Percentiles rank a stretch among this genome's conserved stretches.
phyloP scores from a whole-genome alignment of 1,140 invertebrate species.

The Formica exsecta region DNA sequence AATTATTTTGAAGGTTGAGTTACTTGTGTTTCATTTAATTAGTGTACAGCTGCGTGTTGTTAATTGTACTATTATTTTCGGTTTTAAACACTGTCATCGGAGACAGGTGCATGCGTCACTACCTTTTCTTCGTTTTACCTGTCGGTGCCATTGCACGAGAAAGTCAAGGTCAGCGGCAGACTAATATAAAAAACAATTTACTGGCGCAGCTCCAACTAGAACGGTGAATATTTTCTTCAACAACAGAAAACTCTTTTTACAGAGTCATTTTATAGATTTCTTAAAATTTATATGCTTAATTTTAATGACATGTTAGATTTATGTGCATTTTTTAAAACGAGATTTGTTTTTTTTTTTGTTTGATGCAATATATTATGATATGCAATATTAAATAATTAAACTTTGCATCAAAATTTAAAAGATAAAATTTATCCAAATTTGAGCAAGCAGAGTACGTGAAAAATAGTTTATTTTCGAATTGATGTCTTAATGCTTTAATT shows the following conservation, averaged over 20 bases:
- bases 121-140: not conserved
- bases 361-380: not conserved
- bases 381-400: not conserved
- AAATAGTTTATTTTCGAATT: not conserved
- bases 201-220: not conserved
- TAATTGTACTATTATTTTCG: not conserved
- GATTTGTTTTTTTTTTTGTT: not conserved
- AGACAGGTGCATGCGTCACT: not conserved
- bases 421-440: no score
- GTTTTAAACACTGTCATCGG: not conserved
- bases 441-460: no score
- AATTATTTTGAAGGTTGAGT: not conserved
- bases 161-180: not conserved
- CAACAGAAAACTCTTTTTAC: not conserved
- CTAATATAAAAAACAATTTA: constrained; percentile 11
- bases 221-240: not conserved
- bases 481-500: not conserved
- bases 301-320: no score
- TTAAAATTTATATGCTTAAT: not conserved
- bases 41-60: not conserved
- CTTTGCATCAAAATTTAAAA: not conserved
- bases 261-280: no score
- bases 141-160: not conserved
- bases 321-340: not conserved
- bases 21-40: not conserved